Evolutionary conservation across 2,113 vertebrate species (phyloP).

Genomic region (Macrotus californicus): DNA sequence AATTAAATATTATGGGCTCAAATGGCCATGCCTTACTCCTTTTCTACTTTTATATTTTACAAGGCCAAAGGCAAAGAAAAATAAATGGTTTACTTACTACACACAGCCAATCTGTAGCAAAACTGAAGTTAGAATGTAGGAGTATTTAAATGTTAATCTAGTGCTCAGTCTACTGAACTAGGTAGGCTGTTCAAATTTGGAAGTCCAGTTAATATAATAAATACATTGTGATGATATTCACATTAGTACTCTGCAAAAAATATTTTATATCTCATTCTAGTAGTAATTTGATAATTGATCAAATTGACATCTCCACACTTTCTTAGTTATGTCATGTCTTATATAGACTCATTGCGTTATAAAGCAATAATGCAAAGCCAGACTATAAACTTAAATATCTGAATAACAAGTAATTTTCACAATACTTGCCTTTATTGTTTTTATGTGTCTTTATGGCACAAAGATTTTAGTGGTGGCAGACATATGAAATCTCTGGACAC

Average conservation of each 20-base stretch:
- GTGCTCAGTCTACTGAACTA: not conserved
- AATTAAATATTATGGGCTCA: not conserved
- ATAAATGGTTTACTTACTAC: not conserved
- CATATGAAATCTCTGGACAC: not conserved
- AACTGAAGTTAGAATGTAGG: not conserved
- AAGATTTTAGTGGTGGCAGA: constrained; percentile 10
- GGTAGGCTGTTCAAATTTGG: not conserved
- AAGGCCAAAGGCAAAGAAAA: constrained; percentile 18
- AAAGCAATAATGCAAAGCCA: constrained; percentile 33
- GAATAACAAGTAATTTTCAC: constrained; percentile 21
- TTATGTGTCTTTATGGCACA: constrained; percentile 7
- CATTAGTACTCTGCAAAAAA: not conserved
- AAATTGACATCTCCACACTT: not conserved
- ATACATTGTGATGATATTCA: not conserved
- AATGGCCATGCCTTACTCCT: not conserved
- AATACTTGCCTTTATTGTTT: constrained; percentile 9
- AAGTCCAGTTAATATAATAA: not conserved
- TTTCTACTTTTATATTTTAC: not conserved
- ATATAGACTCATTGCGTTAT: not conserved
- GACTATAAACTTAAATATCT: constrained; percentile 21
- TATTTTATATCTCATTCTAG: not conserved
- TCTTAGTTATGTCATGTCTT: not conserved
- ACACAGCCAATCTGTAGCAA: not conserved
- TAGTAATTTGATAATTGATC: constrained; percentile 3
- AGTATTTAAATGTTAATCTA: not conserved